Base-by-base conservation (phyloP, 2,797 vertebrate genomes). In the Melanotaenia maccullochi region DNA sequence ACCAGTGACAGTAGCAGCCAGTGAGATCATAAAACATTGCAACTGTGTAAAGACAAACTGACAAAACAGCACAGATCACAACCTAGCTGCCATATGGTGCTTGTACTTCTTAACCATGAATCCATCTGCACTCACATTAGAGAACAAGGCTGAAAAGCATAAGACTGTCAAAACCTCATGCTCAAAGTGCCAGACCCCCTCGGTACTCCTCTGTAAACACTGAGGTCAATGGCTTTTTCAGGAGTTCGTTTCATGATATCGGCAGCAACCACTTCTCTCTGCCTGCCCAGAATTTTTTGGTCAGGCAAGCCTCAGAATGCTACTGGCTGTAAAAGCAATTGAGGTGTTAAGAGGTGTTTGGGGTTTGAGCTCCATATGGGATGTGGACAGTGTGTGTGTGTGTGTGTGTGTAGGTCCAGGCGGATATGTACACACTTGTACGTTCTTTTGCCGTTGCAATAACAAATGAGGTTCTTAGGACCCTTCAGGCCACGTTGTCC, bases 281-380 rank as follows among this genome's bases (percentile, higher is more conserved):
- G n/a, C 73, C 65, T 79, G 84, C 76, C 85, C 74, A 84, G 85
- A 89, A 69, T 73, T 42, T 56, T 89, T 86, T 78, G 85, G 83
- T 85, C 68, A 81, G 80, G 64, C 61, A 81, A 82, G 84, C 90
- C 88, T 90, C 85, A 89, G 71, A 86, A 80, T 76, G 79, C 85
- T 85, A 87, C 88, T 85, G 85, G 87, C 85, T 89, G 83, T 90
- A 87, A 92, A 90, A 90, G 75, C 83, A 87, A 83, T 86, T 83
- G 87, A 89, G 58, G 73, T 88, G 80, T 92, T 86, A 90, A 88
- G 86, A 93, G 90, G 88, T 90, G 91, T 90, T 90, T 92, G 87
- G 88, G 92, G 84, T 90, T 85, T 81, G 73, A 71, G 73, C 75
- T 78, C 62, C 25, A 22, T 77, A 64, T 60, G 76, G 62, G 64